A percentile compares a stretch with the other conserved stretches of the same genome.
These are phyloP conservation scores for Altica lythri DNA, from an alignment of 2,888 invertebrate species.

Conservation along the genomic window DNA sequence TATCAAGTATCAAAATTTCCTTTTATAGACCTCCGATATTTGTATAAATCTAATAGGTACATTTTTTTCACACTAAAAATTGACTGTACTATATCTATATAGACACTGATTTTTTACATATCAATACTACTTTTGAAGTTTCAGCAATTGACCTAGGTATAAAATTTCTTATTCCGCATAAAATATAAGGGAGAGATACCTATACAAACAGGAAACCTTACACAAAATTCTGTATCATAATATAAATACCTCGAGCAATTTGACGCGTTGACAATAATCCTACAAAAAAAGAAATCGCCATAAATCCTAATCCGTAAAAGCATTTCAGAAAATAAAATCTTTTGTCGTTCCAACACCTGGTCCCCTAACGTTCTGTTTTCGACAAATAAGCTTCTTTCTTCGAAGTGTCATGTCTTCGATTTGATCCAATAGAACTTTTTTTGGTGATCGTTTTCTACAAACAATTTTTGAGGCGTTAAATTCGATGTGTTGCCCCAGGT, in stretches of 20 bases:
- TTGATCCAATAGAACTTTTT: slow-evolving; percentile 32
- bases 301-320: slow-evolving; percentile 16
- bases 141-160: too few relatives aligned
- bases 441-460: slow-evolving; percentile 33
- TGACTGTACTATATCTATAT: too few relatives aligned
- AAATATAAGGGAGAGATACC: too few relatives aligned
- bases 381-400: slow-evolving; percentile 43
- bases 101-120: too few relatives aligned
- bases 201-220: too few relatives aligned
- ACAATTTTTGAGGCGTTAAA: slow-evolving; percentile 36
- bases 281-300: slow-evolving; percentile 16
- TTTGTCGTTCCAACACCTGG: slow-evolving; percentile 40
- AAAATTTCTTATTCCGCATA: too few relatives aligned
- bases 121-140: too few relatives aligned
- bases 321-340: slow-evolving; percentile 26
- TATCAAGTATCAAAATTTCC: too few relatives aligned
- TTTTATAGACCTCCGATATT: too few relatives aligned
- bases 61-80: too few relatives aligned
- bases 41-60: too few relatives aligned
- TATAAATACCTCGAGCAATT: slow-evolving; percentile 21
- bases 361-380: slow-evolving; percentile 41
- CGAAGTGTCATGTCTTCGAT: slow-evolving; percentile 32
- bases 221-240: too few relatives aligned
- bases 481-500: slow-evolving; percentile 31
- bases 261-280: slow-evolving; percentile 27